Percentiles rank a stretch among this genome's conserved stretches.
Evolutionary conservation across 1,140 invertebrate species (phyloP).

Genomic region (Homalodisca vitripennis): DNA sequence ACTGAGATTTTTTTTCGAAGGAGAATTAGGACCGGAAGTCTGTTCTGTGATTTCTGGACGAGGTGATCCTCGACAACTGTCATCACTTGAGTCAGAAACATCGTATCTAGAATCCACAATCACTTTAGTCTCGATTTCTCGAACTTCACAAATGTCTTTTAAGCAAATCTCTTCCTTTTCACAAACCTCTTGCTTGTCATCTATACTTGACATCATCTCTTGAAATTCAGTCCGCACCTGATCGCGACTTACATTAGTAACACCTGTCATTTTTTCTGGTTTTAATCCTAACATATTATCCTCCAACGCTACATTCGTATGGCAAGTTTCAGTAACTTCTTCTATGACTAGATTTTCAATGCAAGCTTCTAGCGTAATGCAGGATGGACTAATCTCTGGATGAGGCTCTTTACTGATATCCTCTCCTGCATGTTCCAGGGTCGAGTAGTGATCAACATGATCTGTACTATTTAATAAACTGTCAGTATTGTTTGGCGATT

Average conservation of each 20-base stretch:
- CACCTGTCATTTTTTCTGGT: constrained; percentile 14
- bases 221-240: not conserved
- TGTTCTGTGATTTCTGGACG: constrained; percentile 60
- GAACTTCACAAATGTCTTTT: not conserved
- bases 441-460: not conserved
- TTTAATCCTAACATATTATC: constrained; percentile 14
- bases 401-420: not conserved
- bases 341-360: constrained; percentile 23
- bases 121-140: not conserved
- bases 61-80: constrained; percentile 54
- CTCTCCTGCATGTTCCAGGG: not conserved
- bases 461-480: not conserved
- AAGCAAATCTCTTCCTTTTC: not conserved
- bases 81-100: constrained; percentile 36
- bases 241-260: not conserved
- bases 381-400: not conserved
- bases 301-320: constrained; percentile 28
- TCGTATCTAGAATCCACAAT: not conserved
- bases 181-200: too few relatives aligned
- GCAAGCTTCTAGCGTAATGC: constrained; percentile 10
- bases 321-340: constrained; percentile 14
- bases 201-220: not conserved
- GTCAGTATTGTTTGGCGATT: too few relatives aligned
- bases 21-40: constrained; percentile 29
- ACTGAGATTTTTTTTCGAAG: constrained; percentile 24